Evolutionary conservation across 2,797 vertebrate species (phyloP).

Genomic region (Platalea minor): DNA sequence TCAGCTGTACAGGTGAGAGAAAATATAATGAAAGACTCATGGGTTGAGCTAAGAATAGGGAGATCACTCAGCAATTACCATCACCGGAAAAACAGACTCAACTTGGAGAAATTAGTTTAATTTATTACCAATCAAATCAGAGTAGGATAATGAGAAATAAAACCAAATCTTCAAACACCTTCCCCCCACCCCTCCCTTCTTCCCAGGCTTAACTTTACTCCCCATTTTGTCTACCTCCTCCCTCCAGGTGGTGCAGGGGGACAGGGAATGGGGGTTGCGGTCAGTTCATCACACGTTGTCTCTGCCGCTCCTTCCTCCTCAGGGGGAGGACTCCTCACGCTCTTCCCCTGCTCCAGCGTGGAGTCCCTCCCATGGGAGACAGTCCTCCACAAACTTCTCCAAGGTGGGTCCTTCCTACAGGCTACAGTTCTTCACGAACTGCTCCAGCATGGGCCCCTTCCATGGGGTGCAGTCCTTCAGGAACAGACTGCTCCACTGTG

Average conservation of each 20-base stretch:
- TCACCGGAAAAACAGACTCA: background rate
- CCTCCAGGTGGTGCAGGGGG: background rate
- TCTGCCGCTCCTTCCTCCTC: background rate
- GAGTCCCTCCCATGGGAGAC: background rate
- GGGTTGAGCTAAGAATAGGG: background rate
- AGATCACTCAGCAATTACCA: background rate
- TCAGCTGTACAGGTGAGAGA: background rate
- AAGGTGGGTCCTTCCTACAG: rapidly evolving
- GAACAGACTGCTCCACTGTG: background rate
- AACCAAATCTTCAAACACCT: background rate
- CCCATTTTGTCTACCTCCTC: background rate
- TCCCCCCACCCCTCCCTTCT: background rate
- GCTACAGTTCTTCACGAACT: background rate
- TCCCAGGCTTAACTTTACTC: background rate
- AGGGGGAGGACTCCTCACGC: background rate
- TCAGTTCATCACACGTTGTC: background rate
- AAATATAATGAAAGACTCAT: background rate
- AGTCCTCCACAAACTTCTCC: background rate
- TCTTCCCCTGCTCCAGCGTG: background rate
- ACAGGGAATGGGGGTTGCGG: background rate
- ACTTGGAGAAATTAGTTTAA: background rate
- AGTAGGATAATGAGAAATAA: background rate
- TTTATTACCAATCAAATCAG: background rate
- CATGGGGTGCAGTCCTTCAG: background rate
- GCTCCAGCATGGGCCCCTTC: background rate